Conservation (phyloP, 2,113 vertebrate species). For the Galeopterus variegatus region DNA sequence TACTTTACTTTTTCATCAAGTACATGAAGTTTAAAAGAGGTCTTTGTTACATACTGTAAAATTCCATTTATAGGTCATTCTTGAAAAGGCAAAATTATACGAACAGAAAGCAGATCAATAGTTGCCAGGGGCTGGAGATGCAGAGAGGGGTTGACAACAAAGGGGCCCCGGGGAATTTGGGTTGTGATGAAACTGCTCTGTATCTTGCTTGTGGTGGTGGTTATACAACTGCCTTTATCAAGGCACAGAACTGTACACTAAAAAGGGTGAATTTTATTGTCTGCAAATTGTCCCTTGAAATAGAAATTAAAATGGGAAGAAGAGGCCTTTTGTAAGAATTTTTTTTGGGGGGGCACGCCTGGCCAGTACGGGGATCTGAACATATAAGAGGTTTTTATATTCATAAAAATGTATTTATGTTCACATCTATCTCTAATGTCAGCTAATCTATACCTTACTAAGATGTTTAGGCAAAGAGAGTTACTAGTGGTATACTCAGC, state of each 20-base stretch:
- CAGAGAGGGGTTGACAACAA: background rate
- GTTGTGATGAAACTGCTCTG: background rate
- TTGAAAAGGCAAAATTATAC: constrained; percentile 5
- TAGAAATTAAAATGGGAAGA: background rate
- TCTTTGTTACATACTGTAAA: background rate
- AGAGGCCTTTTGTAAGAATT: background rate
- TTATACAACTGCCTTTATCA: constrained; percentile 24
- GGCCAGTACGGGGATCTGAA: too few species aligned
- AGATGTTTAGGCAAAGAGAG: background rate
- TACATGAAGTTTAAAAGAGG: constrained; percentile 7
- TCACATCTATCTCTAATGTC: background rate
- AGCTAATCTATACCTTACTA: constrained; percentile 15
- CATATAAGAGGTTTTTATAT: background rate
- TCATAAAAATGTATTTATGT: background rate
- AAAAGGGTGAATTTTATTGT: constrained; percentile 3
- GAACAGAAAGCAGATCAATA: background rate
- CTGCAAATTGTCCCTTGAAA: constrained; percentile 11
- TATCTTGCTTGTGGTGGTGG: background rate
- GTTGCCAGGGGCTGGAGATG: background rate
- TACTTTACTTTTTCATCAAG: constrained; percentile 15
- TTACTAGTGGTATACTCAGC: background rate
- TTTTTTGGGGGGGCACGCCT: background rate
- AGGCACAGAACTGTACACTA: background rate
- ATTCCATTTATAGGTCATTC: background rate
- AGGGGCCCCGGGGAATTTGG: too few species aligned